Base-by-base conservation (phyloP, 2,113 vertebrate species). In the Chascanopsetta lugubris region DNA sequence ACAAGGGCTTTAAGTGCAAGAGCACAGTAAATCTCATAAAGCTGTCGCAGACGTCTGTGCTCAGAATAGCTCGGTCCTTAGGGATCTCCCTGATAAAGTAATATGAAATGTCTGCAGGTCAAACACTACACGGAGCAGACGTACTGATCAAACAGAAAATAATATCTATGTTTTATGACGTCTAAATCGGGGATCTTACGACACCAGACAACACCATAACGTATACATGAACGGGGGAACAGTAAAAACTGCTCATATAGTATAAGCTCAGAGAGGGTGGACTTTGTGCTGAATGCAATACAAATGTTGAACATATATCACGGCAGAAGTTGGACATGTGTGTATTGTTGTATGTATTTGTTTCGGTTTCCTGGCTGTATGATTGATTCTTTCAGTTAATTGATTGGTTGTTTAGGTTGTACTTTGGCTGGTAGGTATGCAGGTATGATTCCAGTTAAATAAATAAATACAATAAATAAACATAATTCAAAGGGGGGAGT, bases 21-120 rank as follows among this genome's bases (percentile, higher is more conserved):
- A 38, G 38, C 32, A 29, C 2, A n/a, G n/a, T 5, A 12, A 70
- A 59, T 32, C 46, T 56, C 38, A 36, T 58, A 51, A 56, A 70
- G 2, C 69, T 74, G 69, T 57, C 72, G 62, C 49, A 65, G 22
- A 2, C 43, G 66, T 60, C 65, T 61, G 7, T 21, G 61, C 0
- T 6, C 18, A n/a, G 5, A 9, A n/a, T 1, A 29, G 47, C n/a
- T 29, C 17, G 8, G 40, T 42, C 55, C 27, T n/a, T 2, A 29
- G n/a, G 47, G 26, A 7, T 46, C n/a, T 6, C 1, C 15, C 17
- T 47, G 2, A 53, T 56, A 8, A 18, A 40, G 30, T n/a, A 20
- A 22, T 54, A 29, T 29, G 8, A 48, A 62, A 49, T 0, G 1
- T 53, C 9, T 8, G 13, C 12, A 9, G 45, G n/a, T 9, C 8